These are phyloP conservation scores for Yponomeuta evonymella DNA, from an alignment of 2,888 invertebrate species.

Conservation along the genomic window DNA sequence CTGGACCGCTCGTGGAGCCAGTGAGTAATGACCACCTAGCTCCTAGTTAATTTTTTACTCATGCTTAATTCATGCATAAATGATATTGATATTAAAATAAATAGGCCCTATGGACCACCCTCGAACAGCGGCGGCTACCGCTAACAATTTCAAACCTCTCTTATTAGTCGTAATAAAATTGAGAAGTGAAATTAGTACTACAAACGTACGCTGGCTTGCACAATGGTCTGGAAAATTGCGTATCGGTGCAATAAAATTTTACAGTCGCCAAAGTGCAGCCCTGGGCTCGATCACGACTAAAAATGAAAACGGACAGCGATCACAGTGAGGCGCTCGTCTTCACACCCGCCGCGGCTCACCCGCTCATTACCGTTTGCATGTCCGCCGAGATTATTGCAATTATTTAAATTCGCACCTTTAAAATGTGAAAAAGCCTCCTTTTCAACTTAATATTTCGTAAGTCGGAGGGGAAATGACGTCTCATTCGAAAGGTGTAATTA, in stretches of 20 bases:
- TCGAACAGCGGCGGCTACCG: not conserved
- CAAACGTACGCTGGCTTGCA: slow-evolving; percentile 8
- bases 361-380: slow-evolving; percentile 70
- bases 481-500: slow-evolving; percentile 75
- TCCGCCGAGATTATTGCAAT: slow-evolving; percentile 73
- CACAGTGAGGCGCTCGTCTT: slow-evolving; percentile 40
- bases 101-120: slow-evolving; percentile 5
- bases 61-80: not conserved
- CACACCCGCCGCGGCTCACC: slow-evolving; percentile 38
- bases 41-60: slow-evolving; percentile 6
- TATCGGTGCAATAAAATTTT: slow-evolving; percentile 62
- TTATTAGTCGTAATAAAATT: slow-evolving; percentile 12
- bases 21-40: slow-evolving; percentile 9
- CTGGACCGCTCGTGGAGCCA: not conserved
- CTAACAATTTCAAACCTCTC: not conserved
- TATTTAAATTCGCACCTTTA: slow-evolving; percentile 76
- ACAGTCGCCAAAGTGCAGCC: slow-evolving; percentile 40
- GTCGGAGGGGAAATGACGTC: slow-evolving; percentile 69
- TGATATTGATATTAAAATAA: not conserved
- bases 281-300: slow-evolving; percentile 23
- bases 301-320: slow-evolving; percentile 13
- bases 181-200: slow-evolving; percentile 9
- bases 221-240: slow-evolving; percentile 17
- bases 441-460: slow-evolving; percentile 71
- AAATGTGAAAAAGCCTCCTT: slow-evolving; percentile 64